phyloP scores from a whole-genome alignment of 1,140 invertebrate species.

The Oryzaephilus surinamensis region DNA sequence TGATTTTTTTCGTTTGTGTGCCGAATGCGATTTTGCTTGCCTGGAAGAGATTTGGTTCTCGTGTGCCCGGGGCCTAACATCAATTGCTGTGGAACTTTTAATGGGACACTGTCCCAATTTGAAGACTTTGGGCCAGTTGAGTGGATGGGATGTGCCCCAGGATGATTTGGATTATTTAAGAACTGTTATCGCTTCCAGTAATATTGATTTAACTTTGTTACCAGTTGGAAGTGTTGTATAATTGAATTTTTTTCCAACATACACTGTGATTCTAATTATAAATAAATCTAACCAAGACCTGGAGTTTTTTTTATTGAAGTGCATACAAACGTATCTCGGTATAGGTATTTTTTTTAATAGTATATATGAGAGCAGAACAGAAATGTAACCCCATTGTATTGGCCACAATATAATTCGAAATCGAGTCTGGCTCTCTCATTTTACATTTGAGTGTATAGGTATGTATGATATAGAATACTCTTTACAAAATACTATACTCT shows the following conservation, averaged over 20 bases:
- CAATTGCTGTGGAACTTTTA: constrained; percentile 46
- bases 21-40: constrained; percentile 25
- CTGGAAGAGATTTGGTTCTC: constrained; percentile 55
- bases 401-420: too few relatives aligned
- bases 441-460: too few relatives aligned
- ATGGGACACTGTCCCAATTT: constrained; percentile 53
- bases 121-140: constrained; percentile 47
- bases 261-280: too few relatives aligned
- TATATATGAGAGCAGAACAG: too few relatives aligned
- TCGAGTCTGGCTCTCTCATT: too few relatives aligned
- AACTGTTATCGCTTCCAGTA: constrained; percentile 38
- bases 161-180: constrained; percentile 51
- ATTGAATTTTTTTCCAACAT: not conserved
- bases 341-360: too few relatives aligned
- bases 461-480: too few relatives aligned
- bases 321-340: too few relatives aligned
- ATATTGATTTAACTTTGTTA: constrained; percentile 29
- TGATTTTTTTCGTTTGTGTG: constrained; percentile 47
- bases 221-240: constrained; percentile 10
- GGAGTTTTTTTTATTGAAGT: too few relatives aligned
- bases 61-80: constrained; percentile 45
- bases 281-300: too few relatives aligned
- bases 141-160: constrained; percentile 49
- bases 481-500: too few relatives aligned
- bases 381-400: too few relatives aligned